Evolutionary conservation across 2,888 invertebrate genomes (phyloP).

Genomic region (Stenodera caucasica): DNA sequence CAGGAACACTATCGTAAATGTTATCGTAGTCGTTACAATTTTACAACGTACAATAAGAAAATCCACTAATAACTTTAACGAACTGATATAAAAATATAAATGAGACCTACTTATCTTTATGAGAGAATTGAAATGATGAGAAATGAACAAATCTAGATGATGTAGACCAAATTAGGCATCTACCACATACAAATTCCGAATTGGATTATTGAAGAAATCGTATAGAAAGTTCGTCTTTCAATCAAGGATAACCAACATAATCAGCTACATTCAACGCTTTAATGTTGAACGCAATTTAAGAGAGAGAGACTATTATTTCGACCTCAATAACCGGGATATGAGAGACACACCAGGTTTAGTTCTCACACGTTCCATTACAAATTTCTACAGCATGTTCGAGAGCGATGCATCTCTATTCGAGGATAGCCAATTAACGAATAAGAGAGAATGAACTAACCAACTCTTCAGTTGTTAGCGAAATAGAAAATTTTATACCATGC

Average conservation of each 20-base stretch:
- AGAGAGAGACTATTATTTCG: neutral
- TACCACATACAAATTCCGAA: neutral
- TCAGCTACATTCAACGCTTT: slow-evolving; percentile 7
- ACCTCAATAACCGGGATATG: slow-evolving; percentile 5
- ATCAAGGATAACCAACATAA: slow-evolving; percentile 3
- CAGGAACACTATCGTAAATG: neutral
- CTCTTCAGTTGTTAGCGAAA: neutral
- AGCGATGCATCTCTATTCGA: slow-evolving; percentile 3
- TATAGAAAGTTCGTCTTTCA: neutral
- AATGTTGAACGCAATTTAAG: neutral
- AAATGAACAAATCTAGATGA: slow-evolving; percentile 2
- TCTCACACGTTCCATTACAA: slow-evolving; percentile 12
- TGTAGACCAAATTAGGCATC: neutral
- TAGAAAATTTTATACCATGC: neutral
- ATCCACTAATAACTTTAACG: slow-evolving; percentile 1
- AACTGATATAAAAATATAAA: neutral
- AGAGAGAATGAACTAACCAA: neutral
- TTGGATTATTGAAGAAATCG: neutral
- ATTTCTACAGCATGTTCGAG: neutral
- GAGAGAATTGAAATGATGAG: neutral
- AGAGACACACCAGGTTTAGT: slow-evolving; percentile 8
- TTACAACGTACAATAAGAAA: neutral
- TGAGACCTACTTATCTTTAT: neutral
- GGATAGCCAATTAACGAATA: slow-evolving; percentile 1
- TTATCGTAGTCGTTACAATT: neutral